Evolutionary conservation across 2,888 invertebrate species (phyloP), one percentile per base, ranked within the genome.

Genomic region (Melanostoma mellinum): DNA sequence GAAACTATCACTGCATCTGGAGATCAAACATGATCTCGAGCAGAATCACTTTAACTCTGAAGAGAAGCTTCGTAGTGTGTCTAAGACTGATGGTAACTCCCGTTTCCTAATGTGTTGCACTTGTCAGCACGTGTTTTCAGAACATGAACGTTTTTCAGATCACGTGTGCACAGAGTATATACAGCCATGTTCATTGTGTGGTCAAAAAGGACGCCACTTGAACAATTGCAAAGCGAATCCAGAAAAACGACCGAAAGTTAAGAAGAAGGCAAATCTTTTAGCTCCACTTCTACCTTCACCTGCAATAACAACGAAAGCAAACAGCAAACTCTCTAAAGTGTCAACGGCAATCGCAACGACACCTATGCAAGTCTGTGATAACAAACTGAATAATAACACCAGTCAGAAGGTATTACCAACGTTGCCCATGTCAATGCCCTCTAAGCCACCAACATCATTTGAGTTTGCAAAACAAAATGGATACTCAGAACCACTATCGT

Each of bases 61-160:
- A 77, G 94, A 95, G 85, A 95, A 95, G 84, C 94, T 96, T 88
- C 93, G 94, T 86, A 93, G 92, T 74, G 53, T 77, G 52, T 44
- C 79, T 6, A 84, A 84, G 38, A 40, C 52, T 33, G 81, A 77
- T 10, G 85, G 88, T 87, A 81, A 71, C n/a, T 94, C 94, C 2
- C 94, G 95, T 87, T 96, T 95, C 90, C 92, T 96, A 84, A 94
- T 96, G 92, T 97, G 97, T 89, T 96, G 96, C 92, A 93, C 93
- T 44, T 97, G 96, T 92, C 95, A 96, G 90, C 94, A 94, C 89
- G 94, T 95, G 44, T 96, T 96, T 90, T 94, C 93, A 85, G 95
- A 95, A 88, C 93, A 94, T 87, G 95, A 95, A 89, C 94, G 95
- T 89, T 96, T 96, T 91, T 94, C 94, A 86, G 93, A 94, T 87